Evolutionary conservation across 2,113 vertebrate genomes (phyloP).

Genomic region (Aspidoscelis tigris): DNA sequence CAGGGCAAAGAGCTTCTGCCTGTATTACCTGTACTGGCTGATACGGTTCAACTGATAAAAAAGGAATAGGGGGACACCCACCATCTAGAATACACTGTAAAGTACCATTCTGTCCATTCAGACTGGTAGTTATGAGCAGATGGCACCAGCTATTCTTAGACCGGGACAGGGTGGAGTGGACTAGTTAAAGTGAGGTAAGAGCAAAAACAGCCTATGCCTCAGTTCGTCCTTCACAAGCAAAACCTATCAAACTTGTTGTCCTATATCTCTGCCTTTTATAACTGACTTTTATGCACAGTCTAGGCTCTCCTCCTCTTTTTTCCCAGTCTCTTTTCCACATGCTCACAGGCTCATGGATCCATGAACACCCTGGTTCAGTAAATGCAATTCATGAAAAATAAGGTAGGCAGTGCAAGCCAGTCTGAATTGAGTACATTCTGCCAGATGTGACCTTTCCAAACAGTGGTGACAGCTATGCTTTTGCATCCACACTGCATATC

Average conservation of each 20-base stretch:
- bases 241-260: background rate
- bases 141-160: too few species aligned
- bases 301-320: background rate
- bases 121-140: too few species aligned
- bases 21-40: too few species aligned
- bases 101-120: too few species aligned
- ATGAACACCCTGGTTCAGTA: conserved; percentile 16
- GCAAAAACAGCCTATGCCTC: too few species aligned
- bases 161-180: too few species aligned
- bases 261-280: background rate
- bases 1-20: too few species aligned
- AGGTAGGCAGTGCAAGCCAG: conserved; percentile 24
- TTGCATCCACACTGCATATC: conserved; percentile 31
- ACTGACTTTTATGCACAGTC: background rate
- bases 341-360: background rate
- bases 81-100: background rate
- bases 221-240: background rate
- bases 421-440: background rate
- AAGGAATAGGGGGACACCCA: background rate
- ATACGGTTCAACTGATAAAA: too few species aligned
- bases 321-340: background rate
- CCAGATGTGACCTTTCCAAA: conserved; percentile 9
- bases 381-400: background rate
- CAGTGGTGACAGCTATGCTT: conserved; percentile 20
- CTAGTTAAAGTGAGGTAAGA: too few species aligned